These are phyloP conservation scores for Colinus virginianus DNA, from an alignment of 2,113 vertebrate species.

Conservation along the genomic window DNA sequence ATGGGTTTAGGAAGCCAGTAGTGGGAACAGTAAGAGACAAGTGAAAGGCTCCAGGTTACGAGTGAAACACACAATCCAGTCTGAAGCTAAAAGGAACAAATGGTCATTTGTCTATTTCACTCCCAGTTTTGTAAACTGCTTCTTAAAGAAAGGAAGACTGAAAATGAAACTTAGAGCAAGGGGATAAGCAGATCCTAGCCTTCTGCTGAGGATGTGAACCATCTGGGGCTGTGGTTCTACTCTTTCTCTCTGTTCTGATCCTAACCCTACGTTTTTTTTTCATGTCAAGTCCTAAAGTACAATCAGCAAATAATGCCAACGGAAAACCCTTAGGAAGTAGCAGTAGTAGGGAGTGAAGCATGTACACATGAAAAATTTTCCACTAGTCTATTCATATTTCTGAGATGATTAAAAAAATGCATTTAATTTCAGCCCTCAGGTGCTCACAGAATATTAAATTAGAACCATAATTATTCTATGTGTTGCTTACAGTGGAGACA, in stretches of 20 bases:
- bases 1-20: background rate
- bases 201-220: background rate
- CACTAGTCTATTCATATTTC: background rate
- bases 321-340: background rate
- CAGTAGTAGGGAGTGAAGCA: background rate
- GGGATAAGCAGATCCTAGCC: background rate
- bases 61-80: background rate
- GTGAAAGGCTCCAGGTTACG: background rate
- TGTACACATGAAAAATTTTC: background rate
- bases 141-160: background rate
- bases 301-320: background rate
- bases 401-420: slow-evolving; percentile 8
- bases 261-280: background rate
- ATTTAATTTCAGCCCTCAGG: background rate
- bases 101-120: background rate
- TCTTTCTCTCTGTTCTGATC: background rate
- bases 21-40: background rate
- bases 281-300: background rate
- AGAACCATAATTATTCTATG: background rate
- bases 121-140: background rate
- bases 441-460: background rate
- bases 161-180: background rate
- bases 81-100: background rate
- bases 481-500: background rate
- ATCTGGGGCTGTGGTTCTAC: background rate